Evolutionary conservation across 1,140 invertebrate species (phyloP), one percentile per base, ranked within the genome.

Genomic region (Pseudobourletiella spinata): DNA sequence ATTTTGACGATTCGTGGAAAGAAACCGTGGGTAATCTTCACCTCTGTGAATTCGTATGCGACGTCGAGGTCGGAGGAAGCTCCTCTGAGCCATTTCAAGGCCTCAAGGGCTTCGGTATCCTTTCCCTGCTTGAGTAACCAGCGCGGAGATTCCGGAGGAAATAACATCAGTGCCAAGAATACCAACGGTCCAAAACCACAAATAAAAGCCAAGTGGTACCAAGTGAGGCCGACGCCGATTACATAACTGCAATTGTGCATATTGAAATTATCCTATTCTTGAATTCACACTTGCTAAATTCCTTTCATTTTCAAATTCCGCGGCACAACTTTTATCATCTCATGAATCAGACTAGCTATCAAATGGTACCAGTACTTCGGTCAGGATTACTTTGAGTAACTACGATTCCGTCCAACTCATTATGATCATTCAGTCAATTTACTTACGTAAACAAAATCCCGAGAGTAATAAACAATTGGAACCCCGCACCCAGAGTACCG

Each of bases 101-200:
- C 80, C 42, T 76, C 71, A 26, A 61, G 59, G 8, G 83, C 83
- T 51, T 82, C 77, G 2, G 80, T 79, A 25, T 73, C 72, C 50
- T 76, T 73, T 3, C 80, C 74, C 79, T 78, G 69, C 81, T 80
- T 57, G 86, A 75, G 3, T 86, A 74, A 75, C 80, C 83, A 89
- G 3, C 82, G 78, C 0, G 91, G 91, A 16, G 89, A 89, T 73
- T 95, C 91, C 0, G 91, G 90, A 75, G 93, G 82, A 70, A 81
- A 84, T 25, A 83, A 73, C 73, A 91, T 86, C 1, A 80, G 77
- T 1, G 80, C 57, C 0, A 86, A 72, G 29, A 88, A 83, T 0
- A 86, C 44, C 1, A 86, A 70, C 16, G 87, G 84, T 26, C 90
- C 73, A 1, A 83, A 61, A 0, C 82, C 80, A 59, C 86, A 86